These are phyloP conservation scores for Caenorhabditis zanzibari DNA, from an alignment of 2,888 invertebrate genomes.

Conservation along the genomic window DNA sequence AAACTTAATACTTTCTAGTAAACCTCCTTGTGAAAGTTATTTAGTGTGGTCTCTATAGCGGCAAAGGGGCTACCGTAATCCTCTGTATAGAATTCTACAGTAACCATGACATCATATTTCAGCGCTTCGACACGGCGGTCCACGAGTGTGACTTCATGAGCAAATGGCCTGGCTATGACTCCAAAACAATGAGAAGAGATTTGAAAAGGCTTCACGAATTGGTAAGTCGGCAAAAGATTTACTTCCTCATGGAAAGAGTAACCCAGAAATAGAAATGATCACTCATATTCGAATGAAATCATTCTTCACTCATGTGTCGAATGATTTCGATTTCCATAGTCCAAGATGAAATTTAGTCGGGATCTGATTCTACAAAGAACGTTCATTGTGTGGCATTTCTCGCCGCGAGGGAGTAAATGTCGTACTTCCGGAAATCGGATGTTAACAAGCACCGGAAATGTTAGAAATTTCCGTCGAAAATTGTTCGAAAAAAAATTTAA, in stretches of 20 bases:
- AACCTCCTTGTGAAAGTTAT: too few relatives aligned
- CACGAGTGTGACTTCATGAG: slow-evolving; percentile 64
- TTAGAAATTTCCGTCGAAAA: neutral
- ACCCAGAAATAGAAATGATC: neutral
- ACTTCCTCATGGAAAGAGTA: neutral
- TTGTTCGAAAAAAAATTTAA: too few relatives aligned
- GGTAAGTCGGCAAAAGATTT: slow-evolving; percentile 29
- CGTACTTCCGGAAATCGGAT: neutral
- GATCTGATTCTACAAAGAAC: too few relatives aligned
- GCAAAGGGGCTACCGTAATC: neutral
- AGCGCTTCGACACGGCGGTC: slow-evolving; percentile 61
- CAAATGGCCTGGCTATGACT: slow-evolving; percentile 58
- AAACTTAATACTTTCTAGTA: neutral
- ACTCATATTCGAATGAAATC: neutral
- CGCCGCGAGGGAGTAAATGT: neutral
- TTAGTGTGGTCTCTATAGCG: too few relatives aligned
- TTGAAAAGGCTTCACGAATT: slow-evolving; percentile 46
- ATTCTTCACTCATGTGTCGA: neutral
- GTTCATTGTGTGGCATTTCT: too few relatives aligned
- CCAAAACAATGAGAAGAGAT: slow-evolving; percentile 32
- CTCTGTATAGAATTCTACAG: neutral
- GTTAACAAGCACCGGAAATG: slow-evolving; percentile 7
- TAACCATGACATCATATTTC: slow-evolving; percentile 20
- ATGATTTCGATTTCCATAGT: too few relatives aligned
- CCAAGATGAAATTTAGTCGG: too few relatives aligned